Evolutionary conservation across 2,888 invertebrate species (phyloP).

Genomic region (Oegoconia quadripuncta): DNA sequence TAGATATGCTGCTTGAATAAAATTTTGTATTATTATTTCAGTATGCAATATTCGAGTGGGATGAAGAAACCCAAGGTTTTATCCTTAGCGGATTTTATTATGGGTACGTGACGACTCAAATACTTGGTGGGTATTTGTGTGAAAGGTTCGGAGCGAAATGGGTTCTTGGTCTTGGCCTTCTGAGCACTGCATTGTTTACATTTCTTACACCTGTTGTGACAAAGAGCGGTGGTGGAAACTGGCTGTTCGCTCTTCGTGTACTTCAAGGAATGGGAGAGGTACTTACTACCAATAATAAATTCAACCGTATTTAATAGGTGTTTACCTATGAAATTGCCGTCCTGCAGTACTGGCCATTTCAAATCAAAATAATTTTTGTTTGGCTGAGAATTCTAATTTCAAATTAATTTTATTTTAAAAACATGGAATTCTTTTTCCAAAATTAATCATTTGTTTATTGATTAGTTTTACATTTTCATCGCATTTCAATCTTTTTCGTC

Average conservation of each 20-base stretch:
- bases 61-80: conserved; percentile 79
- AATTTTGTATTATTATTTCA: conserved; percentile 11
- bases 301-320: background rate
- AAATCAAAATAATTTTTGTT: too few species aligned
- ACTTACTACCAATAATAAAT: conserved; percentile 8
- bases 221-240: conserved; percentile 43
- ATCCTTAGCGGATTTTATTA: conserved; percentile 86
- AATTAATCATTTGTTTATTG: too few species aligned
- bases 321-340: too few species aligned
- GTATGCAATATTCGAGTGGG: conserved; percentile 72
- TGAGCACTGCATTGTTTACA: conserved; percentile 85
- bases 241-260: conserved; percentile 65
- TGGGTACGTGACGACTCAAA: conserved; percentile 85
- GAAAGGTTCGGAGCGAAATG: conserved; percentile 87
- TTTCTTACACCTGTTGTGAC: conserved; percentile 84
- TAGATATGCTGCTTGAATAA: background rate
- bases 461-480: too few species aligned
- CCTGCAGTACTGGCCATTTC: too few species aligned
- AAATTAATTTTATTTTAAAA: too few species aligned
- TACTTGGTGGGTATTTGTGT: conserved; percentile 86
- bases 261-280: conserved; percentile 87
- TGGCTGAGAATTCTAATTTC: too few species aligned
- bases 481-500: too few species aligned
- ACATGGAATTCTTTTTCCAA: too few species aligned
- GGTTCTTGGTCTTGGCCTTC: conserved; percentile 83